Evolutionary conservation across 2,113 vertebrate genomes (phyloP).

Genomic region (Balaeniceps rex): DNA sequence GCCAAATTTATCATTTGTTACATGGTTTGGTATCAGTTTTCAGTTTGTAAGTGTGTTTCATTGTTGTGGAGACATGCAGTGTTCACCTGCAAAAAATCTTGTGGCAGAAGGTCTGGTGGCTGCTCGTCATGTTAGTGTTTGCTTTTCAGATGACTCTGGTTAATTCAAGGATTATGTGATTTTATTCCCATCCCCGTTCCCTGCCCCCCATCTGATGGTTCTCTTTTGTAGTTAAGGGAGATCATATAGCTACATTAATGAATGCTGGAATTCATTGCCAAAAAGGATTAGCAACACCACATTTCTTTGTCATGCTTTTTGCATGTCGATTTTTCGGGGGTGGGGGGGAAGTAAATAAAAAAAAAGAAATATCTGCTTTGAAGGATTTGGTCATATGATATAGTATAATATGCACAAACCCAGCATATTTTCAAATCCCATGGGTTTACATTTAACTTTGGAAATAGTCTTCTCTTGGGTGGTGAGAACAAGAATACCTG

Average conservation of each 20-base stretch:
- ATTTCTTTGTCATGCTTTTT: not conserved
- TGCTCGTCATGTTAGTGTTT: not conserved
- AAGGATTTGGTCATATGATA: not conserved
- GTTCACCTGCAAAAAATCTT: not conserved
- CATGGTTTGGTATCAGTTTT: not conserved
- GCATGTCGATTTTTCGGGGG: not conserved
- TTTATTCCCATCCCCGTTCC: not conserved
- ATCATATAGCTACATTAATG: not conserved
- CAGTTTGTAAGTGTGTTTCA: not conserved
- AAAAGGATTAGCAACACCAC: not conserved
- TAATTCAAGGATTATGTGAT: not conserved
- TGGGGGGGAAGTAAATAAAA: too few species aligned
- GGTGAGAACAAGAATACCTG: not conserved
- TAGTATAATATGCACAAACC: accelerated
- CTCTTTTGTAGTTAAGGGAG: not conserved
- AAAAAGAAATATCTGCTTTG: not conserved
- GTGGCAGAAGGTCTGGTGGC: not conserved
- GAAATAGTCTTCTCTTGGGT: not conserved
- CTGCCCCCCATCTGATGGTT: not conserved
- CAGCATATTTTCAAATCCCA: not conserved
- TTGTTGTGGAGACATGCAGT: not conserved
- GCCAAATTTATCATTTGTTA: not conserved
- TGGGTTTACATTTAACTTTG: not conserved
- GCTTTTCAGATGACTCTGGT: not conserved
- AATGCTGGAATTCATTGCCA: not conserved